phyloP scores from a whole-genome alignment of 2,113 vertebrate species.

The Vulpes lagopus region DNA sequence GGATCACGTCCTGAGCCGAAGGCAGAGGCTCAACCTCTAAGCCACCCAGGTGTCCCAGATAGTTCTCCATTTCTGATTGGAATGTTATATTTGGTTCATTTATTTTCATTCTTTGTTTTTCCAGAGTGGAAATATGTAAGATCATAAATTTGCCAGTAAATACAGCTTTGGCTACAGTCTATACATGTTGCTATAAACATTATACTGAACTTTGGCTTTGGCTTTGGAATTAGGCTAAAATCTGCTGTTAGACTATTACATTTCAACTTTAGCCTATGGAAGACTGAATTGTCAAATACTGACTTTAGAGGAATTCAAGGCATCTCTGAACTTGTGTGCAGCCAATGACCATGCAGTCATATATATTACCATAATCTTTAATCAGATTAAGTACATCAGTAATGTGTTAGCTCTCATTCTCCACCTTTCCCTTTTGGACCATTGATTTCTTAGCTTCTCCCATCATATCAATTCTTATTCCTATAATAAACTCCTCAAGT shows the following conservation, averaged over 20 bases:
- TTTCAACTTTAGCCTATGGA: not conserved
- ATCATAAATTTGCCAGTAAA: not conserved
- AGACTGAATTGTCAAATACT: not conserved
- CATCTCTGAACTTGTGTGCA: not conserved
- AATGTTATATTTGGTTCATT: not conserved
- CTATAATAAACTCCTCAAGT: not conserved
- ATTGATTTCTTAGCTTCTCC: not conserved
- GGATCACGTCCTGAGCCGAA: no score
- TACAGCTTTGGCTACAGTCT: not conserved
- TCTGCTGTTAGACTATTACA: not conserved
- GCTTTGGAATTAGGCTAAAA: conserved; percentile 10
- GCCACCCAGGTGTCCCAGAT: no score
- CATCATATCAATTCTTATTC: conserved; percentile 30
- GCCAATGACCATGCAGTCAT: not conserved
- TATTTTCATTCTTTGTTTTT: conserved; percentile 6
- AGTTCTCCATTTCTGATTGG: not conserved
- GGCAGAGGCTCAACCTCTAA: no score
- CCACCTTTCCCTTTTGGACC: not conserved
- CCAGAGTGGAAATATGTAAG: not conserved
- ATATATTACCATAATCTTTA: not conserved
- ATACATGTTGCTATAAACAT: not conserved
- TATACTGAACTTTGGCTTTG: not conserved
- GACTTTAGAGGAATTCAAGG: not conserved
- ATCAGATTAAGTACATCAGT: not conserved
- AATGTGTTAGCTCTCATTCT: not conserved